Base-by-base conservation (phyloP, 2,888 invertebrate species). In the Druceiella hillmani region DNA sequence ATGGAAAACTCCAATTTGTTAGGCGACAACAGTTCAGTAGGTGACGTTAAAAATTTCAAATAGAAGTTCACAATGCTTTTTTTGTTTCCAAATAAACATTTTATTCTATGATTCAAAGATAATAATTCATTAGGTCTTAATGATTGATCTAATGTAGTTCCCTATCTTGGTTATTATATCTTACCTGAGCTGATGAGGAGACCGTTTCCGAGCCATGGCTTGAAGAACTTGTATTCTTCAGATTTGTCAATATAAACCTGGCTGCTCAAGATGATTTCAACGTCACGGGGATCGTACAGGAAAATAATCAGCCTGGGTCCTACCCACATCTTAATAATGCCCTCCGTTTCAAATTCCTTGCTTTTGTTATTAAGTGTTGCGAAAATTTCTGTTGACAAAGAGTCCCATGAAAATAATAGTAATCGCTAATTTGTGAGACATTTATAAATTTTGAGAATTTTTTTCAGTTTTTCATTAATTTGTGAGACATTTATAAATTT, bases 151-250 rank as follows among this genome's bases (percentile, higher is more conserved):
- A 13, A n/a, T 27, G 5, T 11, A 28, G 26, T 4, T 11, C 11
- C 4, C 4, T 11, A 11, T 11, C 11, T 4, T 11, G 30, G 17
- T 22, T 17, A 9, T 0, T 12, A 28, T 36, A 11, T 58, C 59
- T 59, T 58, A 79, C 87, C 87, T 47, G 83, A 81, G 51, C 87
- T 87, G 54, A 87, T 87, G 16, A 87, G 76, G 5, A 87, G 78
- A 53, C 87, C 87, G 52, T 87, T 78, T 56, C 87, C 87, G 40
- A 88, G 76, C 87, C 87, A 88, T 24, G 87, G 87, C 55, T 85
- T 78, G 64, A 88, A 87, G 67, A 87, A 84, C 51, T 77, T 72
- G 62, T 87, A 87, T 54, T 87, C 87, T 7, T 76, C 65, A 14
- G 87, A 80, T 59, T 88, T 88, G 64, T 87, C 87, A 48, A 88